Evolutionary conservation across 2,113 vertebrate species (phyloP), one percentile per base, ranked within the genome.

Genomic region (Paraplagusia blochii): DNA sequence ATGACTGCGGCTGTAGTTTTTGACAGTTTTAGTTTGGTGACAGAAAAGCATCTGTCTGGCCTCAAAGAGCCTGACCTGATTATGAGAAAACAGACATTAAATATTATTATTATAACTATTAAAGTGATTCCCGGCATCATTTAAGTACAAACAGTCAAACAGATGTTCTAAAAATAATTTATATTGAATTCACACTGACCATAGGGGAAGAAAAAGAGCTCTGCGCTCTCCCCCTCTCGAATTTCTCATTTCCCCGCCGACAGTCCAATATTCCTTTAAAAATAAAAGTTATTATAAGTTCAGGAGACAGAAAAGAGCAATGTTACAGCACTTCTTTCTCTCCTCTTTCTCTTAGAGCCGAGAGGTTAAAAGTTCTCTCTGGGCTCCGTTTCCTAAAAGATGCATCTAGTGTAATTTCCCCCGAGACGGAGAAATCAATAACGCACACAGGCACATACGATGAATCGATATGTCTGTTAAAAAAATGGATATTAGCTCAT

Each of bases 401-500:
- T 87, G 81, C 81, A 85, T 88, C 88, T 79, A 79, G 69, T 65
- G 63, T 87, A 88, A 89, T 88, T 88, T 87, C 89, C 87, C 85
- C 18, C 5, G 85, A 88, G 89, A 77, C 59, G 46, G 53, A 57
- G 61, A 80, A 88, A 91, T 91, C 89, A 87, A 91, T 91, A 88
- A 55, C 67, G 51, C 79, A 85, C 86, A 87, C 77, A 6, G 84
- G 79, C 77, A 86, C 85, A 90, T 87, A 87, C 81, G 61, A 88
- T 85, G 83, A 85, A 90, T 91, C 90, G 63, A 90, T 91, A 84
- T 51, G 78, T 73, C 85, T 88, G 81, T 90, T 89, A 81, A 91
- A 90, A 53, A 90, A 88, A 91, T 90, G 88, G 89, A 92, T 90
- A 92, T 89, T 84, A 88, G 85, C 84, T 90, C 90, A 90, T 91